Evolutionary conservation across 1,140 invertebrate species (phyloP), one percentile per base, ranked within the genome.

Genomic region (Branchinecta lindahli): DNA sequence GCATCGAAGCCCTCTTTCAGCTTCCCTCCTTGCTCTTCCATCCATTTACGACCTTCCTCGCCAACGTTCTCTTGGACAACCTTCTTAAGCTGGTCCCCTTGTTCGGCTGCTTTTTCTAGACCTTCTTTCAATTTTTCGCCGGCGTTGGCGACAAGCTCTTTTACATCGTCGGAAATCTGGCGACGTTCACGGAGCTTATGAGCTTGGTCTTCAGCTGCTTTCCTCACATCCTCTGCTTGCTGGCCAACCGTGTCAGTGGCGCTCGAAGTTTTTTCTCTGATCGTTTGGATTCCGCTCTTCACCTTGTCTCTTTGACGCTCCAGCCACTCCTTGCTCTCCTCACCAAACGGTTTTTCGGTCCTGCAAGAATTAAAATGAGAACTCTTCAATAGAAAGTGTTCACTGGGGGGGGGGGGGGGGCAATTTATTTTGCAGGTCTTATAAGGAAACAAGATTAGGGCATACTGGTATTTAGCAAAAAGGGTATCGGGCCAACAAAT

Each of bases 11-110:
- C 52, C 18, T 61, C 52, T 61, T 61, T 61, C 12, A 61, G 12
- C 18, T 61, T 61, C 52, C 18, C 52, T 15, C 52, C 18, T 61
- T 61, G 52, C 52, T 61, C 52, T 61, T 61, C 52, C 52, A 61
- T 61, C 52, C 52, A 61, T 61, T 61, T 12, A 15, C 52, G 12
- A 15, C 52, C 52, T 61, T 61, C 52, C 18, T 61, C 52, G 12
- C 52, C 52, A 4, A 61, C 12, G 18, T 61, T 61, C 6, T 61
- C 18, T 15, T 61, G 12, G 52, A 61, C 52, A 15, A 20, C 52
- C 18, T 61, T 20, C 18, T 61, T 61, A 20, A 61, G 52, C 18
- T 61, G 12, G 12, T 61, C 52, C 4, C 52, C 52, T 15, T 61
- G 52, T 61, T 61, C 52, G 18, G 52, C 52, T 15, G 52, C 52